Conservation (phyloP, 2,888 invertebrate genomes). For the Epirrita christyi region DNA sequence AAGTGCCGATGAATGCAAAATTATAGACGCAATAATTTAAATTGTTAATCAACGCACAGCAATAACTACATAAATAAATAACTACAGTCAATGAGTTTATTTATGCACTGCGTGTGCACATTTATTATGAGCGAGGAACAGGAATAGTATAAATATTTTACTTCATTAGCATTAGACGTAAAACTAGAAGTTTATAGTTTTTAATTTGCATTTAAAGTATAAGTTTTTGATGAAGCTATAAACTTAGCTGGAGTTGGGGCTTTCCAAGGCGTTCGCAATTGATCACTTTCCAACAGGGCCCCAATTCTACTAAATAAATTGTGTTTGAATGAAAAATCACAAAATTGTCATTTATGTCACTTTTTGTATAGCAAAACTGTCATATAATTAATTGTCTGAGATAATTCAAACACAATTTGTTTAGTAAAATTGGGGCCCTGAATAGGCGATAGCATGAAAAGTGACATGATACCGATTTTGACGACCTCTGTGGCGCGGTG, state of each 20-base stretch:
- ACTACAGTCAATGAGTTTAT: conserved; percentile 25
- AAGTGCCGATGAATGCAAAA: conserved; percentile 30
- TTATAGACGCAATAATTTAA: conserved; percentile 32
- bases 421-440: no score
- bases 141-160: conserved; percentile 36
- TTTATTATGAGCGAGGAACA: conserved; percentile 30
- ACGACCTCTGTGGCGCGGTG: no score
- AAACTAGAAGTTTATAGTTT: conserved; percentile 41
- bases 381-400: no score
- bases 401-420: no score
- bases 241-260: conserved; percentile 24
- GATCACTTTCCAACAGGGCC: conserved; percentile 6
- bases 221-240: conserved; percentile 43
- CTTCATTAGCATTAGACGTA: conserved; percentile 42
- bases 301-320: no score
- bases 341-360: no score
- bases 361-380: no score
- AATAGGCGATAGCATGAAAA: no score
- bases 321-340: no score
- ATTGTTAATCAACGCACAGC: conserved; percentile 37
- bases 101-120: conserved; percentile 29
- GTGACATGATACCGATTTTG: no score
- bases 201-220: conserved; percentile 45
- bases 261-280: background rate
- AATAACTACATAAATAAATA: conserved; percentile 32